Conservation (phyloP, 2,113 vertebrate genomes). For the Leucopsar rothschildi region DNA sequence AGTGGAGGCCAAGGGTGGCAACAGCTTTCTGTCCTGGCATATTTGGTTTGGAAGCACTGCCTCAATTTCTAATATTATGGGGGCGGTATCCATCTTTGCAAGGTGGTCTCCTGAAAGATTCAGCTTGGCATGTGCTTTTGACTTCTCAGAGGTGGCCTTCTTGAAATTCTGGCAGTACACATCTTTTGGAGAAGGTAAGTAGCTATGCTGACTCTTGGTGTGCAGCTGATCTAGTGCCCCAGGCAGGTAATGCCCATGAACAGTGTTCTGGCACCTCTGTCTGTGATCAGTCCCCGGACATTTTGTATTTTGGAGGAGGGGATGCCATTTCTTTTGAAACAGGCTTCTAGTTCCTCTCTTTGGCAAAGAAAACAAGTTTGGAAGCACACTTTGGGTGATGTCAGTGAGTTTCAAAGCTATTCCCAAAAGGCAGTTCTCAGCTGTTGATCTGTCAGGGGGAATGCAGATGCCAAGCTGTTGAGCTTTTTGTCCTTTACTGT, state of each 20-base stretch:
- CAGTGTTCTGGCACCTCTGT: background rate
- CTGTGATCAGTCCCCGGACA: background rate
- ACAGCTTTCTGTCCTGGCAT: background rate
- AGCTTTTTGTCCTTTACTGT: background rate
- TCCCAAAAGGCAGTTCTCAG: background rate
- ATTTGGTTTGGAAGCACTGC: background rate
- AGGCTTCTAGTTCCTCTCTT: background rate
- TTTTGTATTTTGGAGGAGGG: background rate
- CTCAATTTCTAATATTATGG: background rate
- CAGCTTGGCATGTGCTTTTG: background rate
- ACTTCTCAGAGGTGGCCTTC: background rate
- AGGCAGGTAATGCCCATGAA: background rate
- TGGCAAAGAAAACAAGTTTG: background rate
- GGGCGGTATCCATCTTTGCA: background rate
- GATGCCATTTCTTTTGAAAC: background rate
- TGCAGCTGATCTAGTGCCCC: background rate
- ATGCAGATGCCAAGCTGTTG: background rate
- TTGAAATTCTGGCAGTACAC: background rate
- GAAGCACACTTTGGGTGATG: too few species aligned
- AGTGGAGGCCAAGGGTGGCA: background rate
- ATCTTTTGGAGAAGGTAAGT: background rate
- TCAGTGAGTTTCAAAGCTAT: background rate
- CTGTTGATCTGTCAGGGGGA: background rate
- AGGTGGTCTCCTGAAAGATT: background rate
- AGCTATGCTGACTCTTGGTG: background rate